Percentiles rank a stretch among this genome's conserved stretches.
Conservation (phyloP, 2,113 vertebrate genomes). For the Lasiurus cinereus region DNA sequence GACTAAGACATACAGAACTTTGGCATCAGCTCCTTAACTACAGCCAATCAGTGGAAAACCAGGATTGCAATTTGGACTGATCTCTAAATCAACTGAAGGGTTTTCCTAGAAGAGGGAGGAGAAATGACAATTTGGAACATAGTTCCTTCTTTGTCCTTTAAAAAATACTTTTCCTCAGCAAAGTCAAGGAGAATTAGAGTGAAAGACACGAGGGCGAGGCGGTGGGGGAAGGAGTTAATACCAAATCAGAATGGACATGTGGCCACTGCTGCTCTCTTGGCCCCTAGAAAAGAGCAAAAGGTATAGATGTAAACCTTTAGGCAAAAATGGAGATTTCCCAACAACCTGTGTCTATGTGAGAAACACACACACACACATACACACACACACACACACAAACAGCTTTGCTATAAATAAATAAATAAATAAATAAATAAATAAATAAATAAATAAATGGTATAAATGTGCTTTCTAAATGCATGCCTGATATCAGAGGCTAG, state of each 20-base stretch:
- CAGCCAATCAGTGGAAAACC: background rate
- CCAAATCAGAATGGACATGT: background rate
- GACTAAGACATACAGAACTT: background rate
- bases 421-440: no score
- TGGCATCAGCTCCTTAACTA: background rate
- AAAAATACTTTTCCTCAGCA: background rate
- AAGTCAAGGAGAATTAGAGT: background rate
- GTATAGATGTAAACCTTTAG: background rate
- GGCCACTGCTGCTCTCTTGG: background rate
- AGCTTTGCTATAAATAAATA: background rate
- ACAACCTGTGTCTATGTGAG: background rate
- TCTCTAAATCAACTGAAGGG: background rate
- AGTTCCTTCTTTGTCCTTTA: background rate
- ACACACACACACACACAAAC: no score
- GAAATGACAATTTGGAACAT: background rate
- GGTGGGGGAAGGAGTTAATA: background rate
- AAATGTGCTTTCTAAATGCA: constrained; percentile 1
- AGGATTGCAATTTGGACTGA: background rate
- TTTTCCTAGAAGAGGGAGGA: background rate
- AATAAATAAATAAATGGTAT: background rate
- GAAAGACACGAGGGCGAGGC: background rate
- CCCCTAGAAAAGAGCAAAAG: background rate
- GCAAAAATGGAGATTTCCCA: constrained; percentile 9
- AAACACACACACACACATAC: background rate
- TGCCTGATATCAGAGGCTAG: background rate